Evolutionary conservation across 2,797 vertebrate species (phyloP).

Genomic region (Propithecus perrieri): DNA sequence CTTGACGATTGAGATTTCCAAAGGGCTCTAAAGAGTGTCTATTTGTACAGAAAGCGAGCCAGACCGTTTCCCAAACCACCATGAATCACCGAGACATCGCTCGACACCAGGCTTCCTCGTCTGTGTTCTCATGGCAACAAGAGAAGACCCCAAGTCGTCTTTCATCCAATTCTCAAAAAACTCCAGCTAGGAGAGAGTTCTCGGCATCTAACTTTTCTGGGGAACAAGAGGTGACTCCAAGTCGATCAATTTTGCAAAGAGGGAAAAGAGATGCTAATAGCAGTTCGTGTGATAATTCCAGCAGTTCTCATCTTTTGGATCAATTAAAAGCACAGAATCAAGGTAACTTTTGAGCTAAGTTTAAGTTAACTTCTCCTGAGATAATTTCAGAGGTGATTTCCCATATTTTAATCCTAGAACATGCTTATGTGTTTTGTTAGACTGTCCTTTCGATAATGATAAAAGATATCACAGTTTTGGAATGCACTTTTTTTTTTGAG

Average conservation of each 20-base stretch:
- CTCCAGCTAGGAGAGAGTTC: constrained; percentile 87
- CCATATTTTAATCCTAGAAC: neutral
- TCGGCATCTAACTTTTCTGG: constrained; percentile 80
- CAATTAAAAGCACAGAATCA: constrained; percentile 91
- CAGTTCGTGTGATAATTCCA: constrained; percentile 76
- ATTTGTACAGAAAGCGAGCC: constrained; percentile 86
- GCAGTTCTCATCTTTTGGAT: constrained; percentile 84
- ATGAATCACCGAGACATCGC: constrained; percentile 93
- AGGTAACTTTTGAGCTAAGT: constrained; percentile 86
- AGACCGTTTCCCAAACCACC: constrained; percentile 80
- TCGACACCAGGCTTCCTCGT: constrained; percentile 92
- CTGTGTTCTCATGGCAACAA: constrained; percentile 95
- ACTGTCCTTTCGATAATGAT: neutral
- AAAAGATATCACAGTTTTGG: neutral
- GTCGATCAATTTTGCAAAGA: constrained; percentile 75
- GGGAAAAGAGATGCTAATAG: constrained; percentile 64
- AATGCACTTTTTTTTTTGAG: neutral
- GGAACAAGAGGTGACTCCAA: constrained; percentile 88
- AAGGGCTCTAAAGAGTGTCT: constrained; percentile 24
- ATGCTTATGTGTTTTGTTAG: neutral
- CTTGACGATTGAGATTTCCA: constrained; percentile 16
- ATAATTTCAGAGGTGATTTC: neutral
- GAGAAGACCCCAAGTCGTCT: constrained; percentile 85
- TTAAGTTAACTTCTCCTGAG: neutral
- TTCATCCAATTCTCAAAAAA: constrained; percentile 85